Conservation (phyloP, 2,888 invertebrate genomes). For the Halictus quadricinctus region DNA sequence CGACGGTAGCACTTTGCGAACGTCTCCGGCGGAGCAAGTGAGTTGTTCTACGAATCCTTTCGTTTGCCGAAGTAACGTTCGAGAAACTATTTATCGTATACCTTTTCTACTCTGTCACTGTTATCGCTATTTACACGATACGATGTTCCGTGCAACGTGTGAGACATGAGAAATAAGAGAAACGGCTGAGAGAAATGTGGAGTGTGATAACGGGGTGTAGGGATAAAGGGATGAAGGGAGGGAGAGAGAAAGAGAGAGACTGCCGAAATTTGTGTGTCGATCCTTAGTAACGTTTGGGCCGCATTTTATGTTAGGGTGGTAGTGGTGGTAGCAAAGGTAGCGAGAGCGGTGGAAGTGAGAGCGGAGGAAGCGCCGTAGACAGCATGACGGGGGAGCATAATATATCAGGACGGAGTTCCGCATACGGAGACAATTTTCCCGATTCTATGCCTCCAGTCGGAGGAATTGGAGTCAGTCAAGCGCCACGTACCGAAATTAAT, state of each 20-base stretch:
- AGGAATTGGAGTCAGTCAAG: constrained; percentile 81
- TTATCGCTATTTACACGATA: constrained; percentile 29
- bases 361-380: constrained; percentile 95
- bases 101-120: constrained; percentile 29
- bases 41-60: constrained; percentile 33
- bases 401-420: constrained; percentile 96
- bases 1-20: constrained; percentile 95
- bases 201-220: neutral
- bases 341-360: constrained; percentile 89
- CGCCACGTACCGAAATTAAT: constrained; percentile 85
- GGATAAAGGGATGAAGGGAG: neutral
- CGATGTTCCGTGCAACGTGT: neutral
- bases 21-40: constrained; percentile 91
- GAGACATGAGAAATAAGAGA: neutral
- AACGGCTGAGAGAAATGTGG: constrained; percentile 10
- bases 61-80: neutral
- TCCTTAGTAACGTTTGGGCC: constrained; percentile 62
- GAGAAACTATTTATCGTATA: neutral
- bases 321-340: constrained; percentile 84
- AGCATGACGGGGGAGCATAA: constrained; percentile 93
- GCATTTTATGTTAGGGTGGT: constrained; percentile 74
- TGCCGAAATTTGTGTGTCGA: constrained; percentile 9
- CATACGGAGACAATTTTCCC: constrained; percentile 90
- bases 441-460: constrained; percentile 82
- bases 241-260: constrained; percentile 11